These are phyloP conservation scores for Augochlora pura DNA, from an alignment of 1,140 invertebrate genomes.

Conservation along the genomic window DNA sequence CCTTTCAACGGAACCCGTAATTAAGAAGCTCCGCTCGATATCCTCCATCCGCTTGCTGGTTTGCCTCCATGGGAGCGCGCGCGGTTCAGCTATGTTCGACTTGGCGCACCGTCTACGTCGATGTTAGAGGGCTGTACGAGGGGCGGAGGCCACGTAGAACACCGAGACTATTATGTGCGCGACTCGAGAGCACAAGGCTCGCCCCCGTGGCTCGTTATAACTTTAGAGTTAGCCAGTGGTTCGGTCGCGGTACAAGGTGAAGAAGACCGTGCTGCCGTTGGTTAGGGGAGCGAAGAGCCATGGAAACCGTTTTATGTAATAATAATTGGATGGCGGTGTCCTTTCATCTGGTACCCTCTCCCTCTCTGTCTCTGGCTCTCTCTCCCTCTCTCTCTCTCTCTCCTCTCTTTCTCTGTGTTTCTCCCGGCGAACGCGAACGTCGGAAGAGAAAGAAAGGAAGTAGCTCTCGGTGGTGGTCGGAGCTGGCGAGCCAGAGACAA, in stretches of 20 bases:
- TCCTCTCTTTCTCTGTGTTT: not conserved
- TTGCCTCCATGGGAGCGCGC: conserved; percentile 30
- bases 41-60: conserved; percentile 37
- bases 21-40: conserved; percentile 68
- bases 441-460: conserved; percentile 44
- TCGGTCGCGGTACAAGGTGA: conserved; percentile 68
- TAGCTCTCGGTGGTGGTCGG: not conserved
- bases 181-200: conserved; percentile 65
- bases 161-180: conserved; percentile 67
- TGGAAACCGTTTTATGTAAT: conserved; percentile 76
- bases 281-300: conserved; percentile 59
- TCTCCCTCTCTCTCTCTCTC: conserved; percentile 13
- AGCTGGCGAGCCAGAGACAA: conserved; percentile 27
- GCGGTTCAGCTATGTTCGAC: conserved; percentile 35
- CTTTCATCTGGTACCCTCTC: conserved; percentile 69
- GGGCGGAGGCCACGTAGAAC: conserved; percentile 45
- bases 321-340: conserved; percentile 78
- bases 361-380: conserved; percentile 9
- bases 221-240: conserved; percentile 75
- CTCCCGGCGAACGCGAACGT: conserved; percentile 31
- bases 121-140: conserved; percentile 12
- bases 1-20: conserved; percentile 62
- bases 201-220: conserved; percentile 73
- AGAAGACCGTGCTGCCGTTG: conserved; percentile 61
- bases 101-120: conserved; percentile 38